Conservation (phyloP, 2,113 vertebrate species). For the Lophochroa leadbeateri region DNA sequence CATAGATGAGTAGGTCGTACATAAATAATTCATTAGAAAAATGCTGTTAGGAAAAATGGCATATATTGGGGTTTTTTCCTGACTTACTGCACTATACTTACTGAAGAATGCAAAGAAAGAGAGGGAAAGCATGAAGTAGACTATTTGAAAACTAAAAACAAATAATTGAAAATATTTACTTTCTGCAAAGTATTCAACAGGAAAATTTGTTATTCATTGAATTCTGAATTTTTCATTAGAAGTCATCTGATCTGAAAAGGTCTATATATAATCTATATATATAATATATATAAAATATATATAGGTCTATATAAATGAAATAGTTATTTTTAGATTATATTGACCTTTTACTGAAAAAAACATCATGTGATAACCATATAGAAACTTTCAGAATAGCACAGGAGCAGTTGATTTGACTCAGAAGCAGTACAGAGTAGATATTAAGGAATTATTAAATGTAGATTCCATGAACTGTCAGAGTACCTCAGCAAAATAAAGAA, state of each 20-base stretch:
- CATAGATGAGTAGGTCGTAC: neutral
- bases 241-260: neutral
- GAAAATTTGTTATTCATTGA: neutral
- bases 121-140: neutral
- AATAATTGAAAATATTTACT: neutral
- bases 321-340: neutral
- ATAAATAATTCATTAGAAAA: neutral
- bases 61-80: neutral
- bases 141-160: neutral
- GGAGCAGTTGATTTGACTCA: neutral
- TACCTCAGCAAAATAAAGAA: neutral
- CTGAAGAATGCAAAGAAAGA: neutral
- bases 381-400: neutral
- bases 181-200: neutral
- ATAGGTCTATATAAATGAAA: neutral
- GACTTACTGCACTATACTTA: neutral
- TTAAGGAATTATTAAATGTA: neutral
- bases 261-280: neutral
- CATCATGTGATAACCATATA: neutral
- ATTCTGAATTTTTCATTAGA: constrained; percentile 14
- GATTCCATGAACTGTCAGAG: neutral
- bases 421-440: neutral
- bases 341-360: neutral
- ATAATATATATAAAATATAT: too few relatives aligned
- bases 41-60: neutral